Evolutionary conservation across 2,888 invertebrate genomes (phyloP), one percentile per base, ranked within the genome.

Genomic region (Phyllotreta cruciferae): DNA sequence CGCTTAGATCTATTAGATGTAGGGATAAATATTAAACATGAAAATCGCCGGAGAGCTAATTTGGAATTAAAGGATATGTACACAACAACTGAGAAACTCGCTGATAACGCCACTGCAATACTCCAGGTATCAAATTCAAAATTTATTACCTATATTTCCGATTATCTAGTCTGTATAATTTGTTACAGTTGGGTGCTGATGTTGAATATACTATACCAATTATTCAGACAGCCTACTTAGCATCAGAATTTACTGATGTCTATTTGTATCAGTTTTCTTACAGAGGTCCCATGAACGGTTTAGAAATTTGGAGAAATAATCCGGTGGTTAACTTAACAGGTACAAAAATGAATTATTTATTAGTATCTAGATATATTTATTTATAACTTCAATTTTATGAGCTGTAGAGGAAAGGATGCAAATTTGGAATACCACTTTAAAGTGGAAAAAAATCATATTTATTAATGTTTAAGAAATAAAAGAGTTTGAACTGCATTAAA

Each of bases 241-340:
- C 53, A 4, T 61, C 64, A 2, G 45, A 57, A 41, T 64, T 50
- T 36, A 37, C 61, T 2, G 61, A 64, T 41, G 64, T 64, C 6
- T 64, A 57, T 42, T 52, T 61, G 9, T 61, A 62, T 37, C 53
- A 64, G 14, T 57, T 64, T 24, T 50, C 61, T 36, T 64, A 64
- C 11, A 45, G 39, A 41, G 64, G 64, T 6, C 39, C 54, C 35
- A 8, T 56, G 9, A 60, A 55, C 41, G 45, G 52, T 14, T 4
- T 49, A 9, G 14, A 14, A 3, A 36, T 8, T 4, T 56, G 45
- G 45, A 36, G 14, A 37, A 2, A 36, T 4, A 4, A 7, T 45
- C 13, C n/a, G 9, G 13, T n/a, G 9, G 44, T 6, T 37, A 11
- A 45, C n/a, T n/a, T 56, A n/a, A 45, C 36, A 37, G 56, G 56